Conservation (phyloP, 2,888 invertebrate species). For the Lasioglossum vierecki region DNA sequence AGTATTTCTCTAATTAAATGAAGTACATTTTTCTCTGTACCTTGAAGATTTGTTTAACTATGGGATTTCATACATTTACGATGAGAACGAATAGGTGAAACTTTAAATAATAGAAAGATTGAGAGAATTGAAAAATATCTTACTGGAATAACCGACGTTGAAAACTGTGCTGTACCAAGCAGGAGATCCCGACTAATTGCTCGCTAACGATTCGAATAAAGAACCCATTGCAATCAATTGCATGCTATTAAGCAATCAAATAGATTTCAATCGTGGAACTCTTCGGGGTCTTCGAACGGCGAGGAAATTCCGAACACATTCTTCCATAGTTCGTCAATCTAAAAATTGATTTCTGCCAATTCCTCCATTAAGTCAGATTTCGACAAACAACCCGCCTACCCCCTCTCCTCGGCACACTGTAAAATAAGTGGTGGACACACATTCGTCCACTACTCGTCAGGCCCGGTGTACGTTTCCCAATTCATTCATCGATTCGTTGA, state of each 20-base stretch:
- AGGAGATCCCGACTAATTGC: neutral
- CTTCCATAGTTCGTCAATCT: neutral
- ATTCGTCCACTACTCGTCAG: neutral
- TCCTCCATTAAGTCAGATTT: neutral
- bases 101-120: too few relatives aligned
- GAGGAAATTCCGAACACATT: neutral
- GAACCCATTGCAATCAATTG: neutral
- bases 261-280: neutral
- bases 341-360: neutral
- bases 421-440: constrained; percentile 1
- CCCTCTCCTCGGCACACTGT: neutral
- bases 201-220: neutral
- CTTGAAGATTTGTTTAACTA: neutral
- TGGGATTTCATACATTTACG: too few relatives aligned
- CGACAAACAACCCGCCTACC: neutral
- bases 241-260: neutral
- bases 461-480: neutral
- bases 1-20: neutral
- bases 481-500: constrained; percentile 32
- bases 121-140: too few relatives aligned
- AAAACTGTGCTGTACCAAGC: too few relatives aligned
- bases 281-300: neutral
- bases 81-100: too few relatives aligned
- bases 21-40: neutral
- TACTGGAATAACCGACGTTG: neutral